Conservation (phyloP, 2,797 vertebrate genomes). For the Urocyon cinereoargenteus region DNA sequence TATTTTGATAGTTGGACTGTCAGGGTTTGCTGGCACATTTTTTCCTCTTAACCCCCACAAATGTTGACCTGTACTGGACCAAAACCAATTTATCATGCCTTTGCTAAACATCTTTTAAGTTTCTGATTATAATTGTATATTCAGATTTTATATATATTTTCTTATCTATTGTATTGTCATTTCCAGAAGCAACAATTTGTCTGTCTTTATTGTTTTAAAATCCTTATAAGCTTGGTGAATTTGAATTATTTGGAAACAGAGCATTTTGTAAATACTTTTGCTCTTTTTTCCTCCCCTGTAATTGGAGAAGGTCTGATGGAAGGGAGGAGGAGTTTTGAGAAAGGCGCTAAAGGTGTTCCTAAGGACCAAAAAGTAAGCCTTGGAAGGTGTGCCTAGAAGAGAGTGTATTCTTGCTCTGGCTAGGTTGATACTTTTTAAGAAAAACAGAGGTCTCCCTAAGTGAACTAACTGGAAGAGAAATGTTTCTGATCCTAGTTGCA, state of each 20-base stretch:
- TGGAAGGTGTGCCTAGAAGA: neutral
- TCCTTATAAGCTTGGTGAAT: neutral
- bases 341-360: neutral
- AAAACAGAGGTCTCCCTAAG: conserved; percentile 20
- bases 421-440: conserved; percentile 27
- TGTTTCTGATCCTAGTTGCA: neutral
- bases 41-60: neutral
- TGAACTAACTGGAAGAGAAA: conserved; percentile 3
- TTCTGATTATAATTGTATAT: conserved; percentile 42
- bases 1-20: neutral
- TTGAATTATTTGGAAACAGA: conserved; percentile 56
- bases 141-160: neutral
- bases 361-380: neutral
- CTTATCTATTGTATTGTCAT: neutral
- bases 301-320: neutral
- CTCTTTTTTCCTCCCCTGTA: neutral
- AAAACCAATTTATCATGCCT: neutral
- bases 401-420: neutral
- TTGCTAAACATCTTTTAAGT: conserved; percentile 46
- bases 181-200: conserved; percentile 47
- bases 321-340: conserved; percentile 36
- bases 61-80: neutral
- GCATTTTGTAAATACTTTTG: neutral
- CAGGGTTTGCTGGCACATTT: conserved; percentile 33
- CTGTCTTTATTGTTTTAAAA: conserved; percentile 49